Conservation (phyloP, 2,888 invertebrate species). For the Calameuta idolon region DNA sequence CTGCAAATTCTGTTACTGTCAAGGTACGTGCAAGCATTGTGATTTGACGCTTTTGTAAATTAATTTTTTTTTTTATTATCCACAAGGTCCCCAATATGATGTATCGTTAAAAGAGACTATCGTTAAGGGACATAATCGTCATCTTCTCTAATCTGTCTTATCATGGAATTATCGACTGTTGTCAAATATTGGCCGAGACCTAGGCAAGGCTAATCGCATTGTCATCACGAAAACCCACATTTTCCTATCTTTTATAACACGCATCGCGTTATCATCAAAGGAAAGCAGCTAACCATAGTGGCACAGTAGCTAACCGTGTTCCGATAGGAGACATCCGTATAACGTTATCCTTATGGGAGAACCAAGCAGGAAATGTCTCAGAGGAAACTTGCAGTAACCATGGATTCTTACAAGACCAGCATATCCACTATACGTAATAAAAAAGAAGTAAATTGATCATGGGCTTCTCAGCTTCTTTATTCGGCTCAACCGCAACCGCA, state of each 20-base stretch:
- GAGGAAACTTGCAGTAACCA: neutral
- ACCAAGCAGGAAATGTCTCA: neutral
- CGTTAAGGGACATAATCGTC: neutral
- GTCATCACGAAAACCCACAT: neutral
- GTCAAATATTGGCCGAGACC: neutral
- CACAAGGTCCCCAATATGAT: neutral
- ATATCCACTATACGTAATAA: neutral
- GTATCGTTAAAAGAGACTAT: too few species aligned
- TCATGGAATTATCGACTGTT: neutral
- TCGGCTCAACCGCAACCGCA: neutral
- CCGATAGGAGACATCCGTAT: neutral
- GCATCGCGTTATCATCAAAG: neutral
- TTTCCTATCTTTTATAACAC: neutral
- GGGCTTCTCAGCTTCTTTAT: neutral
- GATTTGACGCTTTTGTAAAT: neutral
- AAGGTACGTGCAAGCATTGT: conserved; percentile 74
- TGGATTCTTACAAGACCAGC: neutral
- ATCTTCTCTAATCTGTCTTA: neutral
- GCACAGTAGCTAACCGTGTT: neutral
- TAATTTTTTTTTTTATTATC: neutral
- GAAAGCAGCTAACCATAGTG: neutral
- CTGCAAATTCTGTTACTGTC: conserved; percentile 83
- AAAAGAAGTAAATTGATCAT: neutral
- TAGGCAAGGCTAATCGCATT: neutral
- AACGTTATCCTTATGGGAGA: neutral